A percentile compares a stretch with the other conserved stretches of the same genome.
Conservation (phyloP, 2,797 vertebrate genomes). For the Lepilemur ruficaudatus region DNA sequence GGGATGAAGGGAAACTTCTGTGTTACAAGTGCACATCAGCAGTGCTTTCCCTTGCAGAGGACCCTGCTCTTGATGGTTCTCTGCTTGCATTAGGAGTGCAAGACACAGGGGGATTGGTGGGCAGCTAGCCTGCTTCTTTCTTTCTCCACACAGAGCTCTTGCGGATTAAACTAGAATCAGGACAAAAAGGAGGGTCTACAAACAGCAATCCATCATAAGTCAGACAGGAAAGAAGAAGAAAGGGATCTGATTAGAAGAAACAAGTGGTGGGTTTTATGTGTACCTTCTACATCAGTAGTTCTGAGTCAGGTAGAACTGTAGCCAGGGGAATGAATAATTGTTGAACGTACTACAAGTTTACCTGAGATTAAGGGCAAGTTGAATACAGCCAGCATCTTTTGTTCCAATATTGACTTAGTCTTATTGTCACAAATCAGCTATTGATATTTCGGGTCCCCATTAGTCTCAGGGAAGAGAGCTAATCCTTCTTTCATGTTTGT, state of each 20-base stretch:
- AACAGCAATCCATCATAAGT: constrained; percentile 77
- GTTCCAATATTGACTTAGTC: constrained; percentile 84
- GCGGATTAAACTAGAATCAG: constrained; percentile 31
- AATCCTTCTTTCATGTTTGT: constrained; percentile 84
- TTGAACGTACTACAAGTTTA: constrained; percentile 79
- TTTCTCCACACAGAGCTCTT: background rate
- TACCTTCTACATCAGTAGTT: constrained; percentile 67
- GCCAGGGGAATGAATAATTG: constrained; percentile 74
- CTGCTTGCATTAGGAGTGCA: background rate
- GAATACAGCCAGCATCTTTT: constrained; percentile 79
- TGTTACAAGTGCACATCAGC: background rate
- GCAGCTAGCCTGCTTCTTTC: background rate
- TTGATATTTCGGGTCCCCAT: constrained; percentile 80
- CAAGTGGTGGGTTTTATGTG: constrained; percentile 76
- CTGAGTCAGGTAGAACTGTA: constrained; percentile 70
- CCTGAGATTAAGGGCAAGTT: constrained; percentile 75
- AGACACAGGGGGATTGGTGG: background rate
- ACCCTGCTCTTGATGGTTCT: background rate
- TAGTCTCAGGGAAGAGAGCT: constrained; percentile 74
- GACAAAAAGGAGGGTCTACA: constrained; percentile 60
- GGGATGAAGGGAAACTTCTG: background rate
- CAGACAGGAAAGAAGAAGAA: constrained; percentile 38
- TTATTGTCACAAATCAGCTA: constrained; percentile 82
- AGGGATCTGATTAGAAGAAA: constrained; percentile 78
- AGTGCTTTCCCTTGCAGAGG: background rate